Base-by-base conservation (phyloP, 2,113 vertebrate genomes). In the Oryctolagus cuniculus region DNA sequence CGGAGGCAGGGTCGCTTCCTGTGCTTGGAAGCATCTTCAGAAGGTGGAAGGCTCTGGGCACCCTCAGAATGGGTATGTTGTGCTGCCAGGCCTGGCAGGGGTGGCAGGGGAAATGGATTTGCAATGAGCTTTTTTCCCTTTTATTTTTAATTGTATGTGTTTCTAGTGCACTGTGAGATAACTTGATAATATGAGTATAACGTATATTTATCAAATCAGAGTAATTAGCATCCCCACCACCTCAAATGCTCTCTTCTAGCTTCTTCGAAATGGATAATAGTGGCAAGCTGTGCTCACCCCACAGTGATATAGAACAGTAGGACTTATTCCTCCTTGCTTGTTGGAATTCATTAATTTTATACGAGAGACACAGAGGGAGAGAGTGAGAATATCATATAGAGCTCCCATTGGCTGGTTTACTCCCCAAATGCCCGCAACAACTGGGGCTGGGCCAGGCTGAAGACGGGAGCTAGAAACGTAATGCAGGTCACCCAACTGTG, bases 1-100 rank as follows among this genome's bases (percentile, higher is more conserved):
- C 61, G 21, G 10, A 49, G 29, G 49, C 38, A 70, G 9, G 17
- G 55, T 21, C 2, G 4, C 13, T 44, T 31, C 13, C 75, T 72
- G 36, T 6, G 2, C 44, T 44, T 79, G 64, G 36, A 73, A 38
- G 24, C 15, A 34, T 24, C 34, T 70, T 51, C 66, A 6, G 29
- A 29, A 25, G 58, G 51, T 6, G 8, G 69, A 25, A 4, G 25
- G 6, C 6, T 0, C 22, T 31, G 5, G 29, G 17, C 21, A 7
- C 29, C 24, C 64, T 2, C 12, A 4, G 3, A 2, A 2, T 5
- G 36, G 9, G 21, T 34, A 22, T 19, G 10, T 25, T 24, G 10
- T 24, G 10, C 1, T 63, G 36, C n/a, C 21, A 2, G 0, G 1
- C 11, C 31, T 2, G 8, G 10, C 64, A 27, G 61, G 63, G 21